Base-by-base conservation (phyloP, 1,140 invertebrate species). In the Drosophila subpulchrella region DNA sequence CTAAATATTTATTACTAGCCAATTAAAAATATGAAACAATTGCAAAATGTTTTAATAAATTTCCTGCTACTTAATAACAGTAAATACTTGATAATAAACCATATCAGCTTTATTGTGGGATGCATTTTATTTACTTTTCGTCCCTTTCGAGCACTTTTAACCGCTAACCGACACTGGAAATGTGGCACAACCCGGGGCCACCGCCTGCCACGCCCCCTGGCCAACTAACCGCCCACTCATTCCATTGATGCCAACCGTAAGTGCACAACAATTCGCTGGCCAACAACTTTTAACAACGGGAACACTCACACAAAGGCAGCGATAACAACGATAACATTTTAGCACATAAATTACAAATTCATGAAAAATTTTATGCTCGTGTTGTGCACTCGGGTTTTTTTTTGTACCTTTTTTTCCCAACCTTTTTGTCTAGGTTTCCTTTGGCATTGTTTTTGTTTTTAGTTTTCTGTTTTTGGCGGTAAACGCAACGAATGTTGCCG, bases 281-380 rank as follows among this genome's bases (percentile, higher is more conserved):
- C 68, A 71, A 48, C 72, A 75, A 75, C 61, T 71, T 72, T 71
- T 20, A 71, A 59, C 54, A 60, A 27, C 44, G 12, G 27, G 30
- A 47, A 34, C 55, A 68, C 75, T 53, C 41, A 77, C 70, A 86
- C 78, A 86, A 81, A 88, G 75, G 78, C 66, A 62, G 74, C 83
- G 83, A 86, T 86, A 86, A 86, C 83, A 86, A 88, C 83, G 83
- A 86, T 86, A 86, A 86, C 83, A 86, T 86, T 86, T 86, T 86
- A 86, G 83, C 83, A 86, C 83, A 86, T 86, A 88, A 86, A 86
- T 86, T 88, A 86, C 83, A 83, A 86, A 86, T 86, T 88, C 83
- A 86, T 86, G 83, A 79, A 86, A 86, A 86, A 86, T 88, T 88
- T 82, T 79, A 88, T 81, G 71, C 83, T 82, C 83, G 70, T 86